Percentiles rank a stretch among this genome's conserved stretches.
Evolutionary conservation across 2,797 vertebrate genomes (phyloP).

Genomic region (Psittacula echo): DNA sequence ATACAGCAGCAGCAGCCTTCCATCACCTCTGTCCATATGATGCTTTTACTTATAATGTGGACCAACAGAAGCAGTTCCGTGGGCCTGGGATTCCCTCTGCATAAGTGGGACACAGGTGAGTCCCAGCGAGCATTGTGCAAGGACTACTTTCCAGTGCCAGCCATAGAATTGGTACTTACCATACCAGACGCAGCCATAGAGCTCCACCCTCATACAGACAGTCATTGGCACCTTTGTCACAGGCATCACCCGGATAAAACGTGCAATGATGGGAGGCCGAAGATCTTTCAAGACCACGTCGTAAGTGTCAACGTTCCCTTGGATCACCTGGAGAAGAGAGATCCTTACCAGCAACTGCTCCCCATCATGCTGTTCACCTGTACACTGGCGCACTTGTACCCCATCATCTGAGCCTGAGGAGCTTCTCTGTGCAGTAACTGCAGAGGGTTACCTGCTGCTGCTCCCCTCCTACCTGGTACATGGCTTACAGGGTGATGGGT

Average conservation of each 20-base stretch:
- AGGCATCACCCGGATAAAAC: conserved; percentile 85
- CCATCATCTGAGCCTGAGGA: background rate
- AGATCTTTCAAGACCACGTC: conserved; percentile 86
- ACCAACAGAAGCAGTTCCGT: background rate
- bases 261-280: conserved; percentile 86
- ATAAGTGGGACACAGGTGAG: fast-evolving
- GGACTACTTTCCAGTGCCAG: background rate
- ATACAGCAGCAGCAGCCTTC: conserved; percentile 6
- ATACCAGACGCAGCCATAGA: conserved; percentile 90
- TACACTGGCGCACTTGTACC: background rate
- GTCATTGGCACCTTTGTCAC: conserved; percentile 83
- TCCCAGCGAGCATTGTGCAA: background rate
- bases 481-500: background rate
- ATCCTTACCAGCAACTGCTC: background rate
- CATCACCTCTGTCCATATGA: fast-evolving
- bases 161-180: conserved; percentile 71
- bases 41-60: background rate
- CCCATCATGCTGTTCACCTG: background rate
- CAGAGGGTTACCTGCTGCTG: background rate
- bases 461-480: background rate
- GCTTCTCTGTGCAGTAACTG: background rate
- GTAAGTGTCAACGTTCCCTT: conserved; percentile 86
- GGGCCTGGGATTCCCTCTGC: background rate
- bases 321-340: conserved; percentile 78
- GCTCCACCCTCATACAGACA: conserved; percentile 91